These are phyloP conservation scores for Pentamera pediparva DNA, from an alignment of 53 echinoderm and acorn worm genomes.

Conservation along the genomic window DNA sequence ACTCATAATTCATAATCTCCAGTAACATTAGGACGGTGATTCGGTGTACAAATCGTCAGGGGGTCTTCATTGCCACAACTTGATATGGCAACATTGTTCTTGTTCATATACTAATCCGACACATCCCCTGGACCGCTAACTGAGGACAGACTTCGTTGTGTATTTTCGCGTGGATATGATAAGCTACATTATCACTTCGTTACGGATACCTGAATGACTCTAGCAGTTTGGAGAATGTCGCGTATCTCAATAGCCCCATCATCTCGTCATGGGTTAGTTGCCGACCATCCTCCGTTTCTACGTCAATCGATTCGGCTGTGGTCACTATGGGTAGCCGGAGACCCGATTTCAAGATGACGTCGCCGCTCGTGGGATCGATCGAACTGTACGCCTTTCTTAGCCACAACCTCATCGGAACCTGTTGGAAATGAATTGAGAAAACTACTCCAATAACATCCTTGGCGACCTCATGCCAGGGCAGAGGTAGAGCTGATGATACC, in stretches of 20 bases:
- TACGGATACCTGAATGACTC: constrained; percentile 9
- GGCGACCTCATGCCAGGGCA: neutral
- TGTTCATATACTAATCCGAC: constrained; percentile 11
- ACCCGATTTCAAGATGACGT: neutral
- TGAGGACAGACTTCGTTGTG: neutral
- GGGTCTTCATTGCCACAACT: neutral
- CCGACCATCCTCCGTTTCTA: constrained; percentile 15
- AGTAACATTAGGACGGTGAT: neutral
- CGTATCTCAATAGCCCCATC: constrained; percentile 12
- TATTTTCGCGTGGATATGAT: neutral
- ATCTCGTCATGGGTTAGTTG: constrained; percentile 11
- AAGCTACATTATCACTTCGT: constrained; percentile 6
- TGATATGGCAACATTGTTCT: neutral
- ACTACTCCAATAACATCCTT: constrained; percentile 7
- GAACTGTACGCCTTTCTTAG: neutral
- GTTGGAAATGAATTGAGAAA: neutral
- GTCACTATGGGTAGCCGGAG: constrained; percentile 12
- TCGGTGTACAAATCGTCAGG: neutral
- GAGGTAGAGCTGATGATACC: neutral
- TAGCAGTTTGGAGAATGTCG: constrained; percentile 16
- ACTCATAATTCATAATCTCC: neutral
- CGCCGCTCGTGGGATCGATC: constrained; percentile 1
- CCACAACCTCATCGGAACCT: constrained; percentile 15
- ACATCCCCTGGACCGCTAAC: neutral
- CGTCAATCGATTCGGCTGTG: constrained; percentile 12